Evolutionary conservation across 2,888 invertebrate species (phyloP), one percentile per base, ranked within the genome.

Genomic region (Caenorhabditis macrosperma): DNA sequence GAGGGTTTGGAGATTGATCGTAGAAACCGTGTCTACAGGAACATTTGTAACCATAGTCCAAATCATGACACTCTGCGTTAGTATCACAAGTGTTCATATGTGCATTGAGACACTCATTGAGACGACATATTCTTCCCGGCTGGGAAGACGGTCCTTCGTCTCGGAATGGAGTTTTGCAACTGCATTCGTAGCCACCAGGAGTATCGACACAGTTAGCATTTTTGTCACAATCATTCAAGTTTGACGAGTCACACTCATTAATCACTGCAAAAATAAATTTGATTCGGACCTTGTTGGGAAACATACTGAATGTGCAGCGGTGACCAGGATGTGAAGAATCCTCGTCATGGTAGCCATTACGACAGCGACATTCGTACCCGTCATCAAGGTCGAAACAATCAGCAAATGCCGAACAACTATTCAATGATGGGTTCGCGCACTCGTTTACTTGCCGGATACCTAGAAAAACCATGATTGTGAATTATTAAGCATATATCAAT

Each of bases 361-460:
- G 78, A 54, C 83, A 87, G 67, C 69, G 54, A 71, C 90, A 90
- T 38, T 80, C 77, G 69, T 86, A 90, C 30, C 90, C 89, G 57
- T 87, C 85, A 57, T 85, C 84, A 44, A 80, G 82, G 76, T 90
- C 90, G 48, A 88, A 76, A 64, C 90, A 90, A 57, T 87, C 88
- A 17, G 90, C 90, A 69, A 90, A 90, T 7, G 89, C 85, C 12
- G 85, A 85, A 81, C 90, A 90, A 66, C 87, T 88, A 74, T 91
- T 89, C 66, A 90, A 71, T 0, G 84, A 79, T 17, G 90, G 89
- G 69, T 85, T 88, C 15, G 82, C 74, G 69, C 90, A 90, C 67
- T 90, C 90, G 64, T 87, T 83, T 26, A 87, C 77, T 33, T 76
- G 46, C 30, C 63, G 35, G 15, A 38, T 15, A 12, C 38, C 38